These are phyloP conservation scores for Nomada goodeniana DNA, from an alignment of 2,888 invertebrate species.

Conservation along the genomic window DNA sequence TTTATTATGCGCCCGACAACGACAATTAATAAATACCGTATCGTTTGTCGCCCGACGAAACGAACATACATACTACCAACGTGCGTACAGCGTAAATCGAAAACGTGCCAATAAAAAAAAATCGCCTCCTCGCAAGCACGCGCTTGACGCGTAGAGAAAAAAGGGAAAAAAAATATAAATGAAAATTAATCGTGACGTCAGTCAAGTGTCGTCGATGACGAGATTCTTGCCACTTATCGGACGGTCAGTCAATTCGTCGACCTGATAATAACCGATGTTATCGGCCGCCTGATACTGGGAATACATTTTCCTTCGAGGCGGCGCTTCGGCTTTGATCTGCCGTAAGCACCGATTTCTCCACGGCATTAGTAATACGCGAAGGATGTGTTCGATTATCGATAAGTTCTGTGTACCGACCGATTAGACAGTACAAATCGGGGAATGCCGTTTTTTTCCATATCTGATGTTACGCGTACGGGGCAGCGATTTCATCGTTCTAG, in stretches of 20 bases:
- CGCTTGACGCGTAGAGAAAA: conserved; percentile 3
- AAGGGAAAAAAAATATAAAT: background rate
- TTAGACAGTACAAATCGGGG: conserved; percentile 48
- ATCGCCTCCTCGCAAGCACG: too few species aligned
- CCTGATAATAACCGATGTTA: conserved; percentile 59
- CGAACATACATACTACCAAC: background rate
- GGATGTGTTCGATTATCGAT: conserved; percentile 62
- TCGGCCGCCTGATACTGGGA: conserved; percentile 51
- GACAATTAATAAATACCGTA: too few species aligned
- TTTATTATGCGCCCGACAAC: too few species aligned
- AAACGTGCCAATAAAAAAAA: background rate
- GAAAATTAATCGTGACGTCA: conserved; percentile 40
- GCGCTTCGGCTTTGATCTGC: conserved; percentile 64
- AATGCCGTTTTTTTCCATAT: conserved; percentile 46
- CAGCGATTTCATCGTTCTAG: conserved; percentile 2
- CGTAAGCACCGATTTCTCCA: conserved; percentile 65
- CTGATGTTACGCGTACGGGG: conserved; percentile 1
- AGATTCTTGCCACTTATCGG: conserved; percentile 53
- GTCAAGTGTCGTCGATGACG: conserved; percentile 25
- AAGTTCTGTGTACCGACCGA: conserved; percentile 63
- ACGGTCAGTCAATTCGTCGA: conserved; percentile 59
- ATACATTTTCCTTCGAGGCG: conserved; percentile 53
- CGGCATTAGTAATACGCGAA: conserved; percentile 41
- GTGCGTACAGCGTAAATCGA: background rate
- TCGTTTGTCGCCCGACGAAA: background rate